Evolutionary conservation across 2,113 vertebrate species (phyloP), one percentile per base, ranked within the genome.

Genomic region (Typhlomys cinereus): DNA sequence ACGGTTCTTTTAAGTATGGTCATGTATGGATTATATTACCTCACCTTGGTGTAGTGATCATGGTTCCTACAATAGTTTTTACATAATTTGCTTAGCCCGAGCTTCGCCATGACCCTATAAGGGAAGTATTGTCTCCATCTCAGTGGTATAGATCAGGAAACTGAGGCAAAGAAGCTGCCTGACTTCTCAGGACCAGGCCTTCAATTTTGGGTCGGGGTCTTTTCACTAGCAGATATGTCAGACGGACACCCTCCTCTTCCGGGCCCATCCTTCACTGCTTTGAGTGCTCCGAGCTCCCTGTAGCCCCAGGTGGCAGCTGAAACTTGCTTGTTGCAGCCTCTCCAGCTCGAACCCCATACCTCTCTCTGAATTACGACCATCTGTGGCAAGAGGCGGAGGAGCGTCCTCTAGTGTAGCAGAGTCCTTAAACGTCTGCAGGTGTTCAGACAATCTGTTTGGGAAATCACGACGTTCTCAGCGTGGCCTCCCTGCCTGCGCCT

Each of bases 361-460:
- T 74, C 57, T 86, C 66, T 36, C 34, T 70, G 76, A 75, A 85
- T 94, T 82, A 88, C 44, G 76, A 76, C 0, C 6, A 25, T 59
- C 57, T 79, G 9, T 88, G 69, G 66, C 79, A 82, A 80, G 89
- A 90, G 82, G 83, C 1, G 4, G 52, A 94, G 50, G 62, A 84
- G 71, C 75, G 39, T 25, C 20, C 89, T 90, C 57, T 54, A 83
- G 82, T 88, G 69, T 2, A 52, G 66, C 81, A 93, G 87, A 84
- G 85, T 84, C 62, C 95, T 96, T 88, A 69, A 29, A n/a, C 17
- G 2, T 39, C 96, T 85, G 85, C 98, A 98, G 98, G 98, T 98
- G 98, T 97, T 97, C 91, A 76, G 88, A 75, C 97, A 98, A 96
- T 97, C 97, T 98, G 97, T 96, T 88, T 64, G 50, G 95, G 91